A percentile compares a stretch with the other conserved stretches of the same genome.
Evolutionary conservation across 2,888 invertebrate genomes (phyloP).

Genomic region (Hirtodrosophila trivittata): DNA sequence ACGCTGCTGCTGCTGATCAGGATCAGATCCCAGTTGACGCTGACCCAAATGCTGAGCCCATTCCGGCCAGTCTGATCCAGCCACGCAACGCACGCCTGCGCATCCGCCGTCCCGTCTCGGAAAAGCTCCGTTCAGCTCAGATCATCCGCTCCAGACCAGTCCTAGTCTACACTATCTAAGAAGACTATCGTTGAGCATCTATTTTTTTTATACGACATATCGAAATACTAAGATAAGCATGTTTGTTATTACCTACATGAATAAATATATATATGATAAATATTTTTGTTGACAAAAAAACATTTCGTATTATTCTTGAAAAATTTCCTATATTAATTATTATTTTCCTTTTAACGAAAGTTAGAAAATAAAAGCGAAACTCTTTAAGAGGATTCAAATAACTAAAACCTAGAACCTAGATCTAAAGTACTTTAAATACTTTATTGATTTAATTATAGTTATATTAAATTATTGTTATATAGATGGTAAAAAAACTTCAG

Average conservation of each 20-base stretch:
- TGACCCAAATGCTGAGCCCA: slow-evolving; percentile 52
- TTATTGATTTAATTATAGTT: too few relatives aligned
- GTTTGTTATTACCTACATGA: slow-evolving; percentile 2
- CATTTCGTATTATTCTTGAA: background rate
- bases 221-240: slow-evolving; percentile 27
- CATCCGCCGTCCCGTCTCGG: slow-evolving; percentile 53
- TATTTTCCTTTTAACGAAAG: too few relatives aligned
- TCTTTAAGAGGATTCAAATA: too few relatives aligned
- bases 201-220: slow-evolving; percentile 28
- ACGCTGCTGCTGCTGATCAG: slow-evolving; percentile 40
- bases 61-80: slow-evolving; percentile 68
- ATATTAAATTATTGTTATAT: too few relatives aligned
- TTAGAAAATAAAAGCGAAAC: too few relatives aligned
- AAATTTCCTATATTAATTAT: slow-evolving; percentile 3
- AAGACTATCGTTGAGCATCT: background rate
- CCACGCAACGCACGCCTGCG: slow-evolving; percentile 59
- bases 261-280: slow-evolving; percentile 20
- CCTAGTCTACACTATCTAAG: slow-evolving; percentile 71
- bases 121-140: slow-evolving; percentile 62
- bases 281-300: slow-evolving; percentile 21
- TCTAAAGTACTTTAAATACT: too few relatives aligned
- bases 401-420: too few relatives aligned
- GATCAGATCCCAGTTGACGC: slow-evolving; percentile 38
- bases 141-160: slow-evolving; percentile 70
- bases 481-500: too few relatives aligned